A percentile compares a stretch with the other conserved stretches of the same genome.
phyloP scores from a whole-genome alignment of 2,113 vertebrate genomes.

The Pseudopodoces humilis region DNA sequence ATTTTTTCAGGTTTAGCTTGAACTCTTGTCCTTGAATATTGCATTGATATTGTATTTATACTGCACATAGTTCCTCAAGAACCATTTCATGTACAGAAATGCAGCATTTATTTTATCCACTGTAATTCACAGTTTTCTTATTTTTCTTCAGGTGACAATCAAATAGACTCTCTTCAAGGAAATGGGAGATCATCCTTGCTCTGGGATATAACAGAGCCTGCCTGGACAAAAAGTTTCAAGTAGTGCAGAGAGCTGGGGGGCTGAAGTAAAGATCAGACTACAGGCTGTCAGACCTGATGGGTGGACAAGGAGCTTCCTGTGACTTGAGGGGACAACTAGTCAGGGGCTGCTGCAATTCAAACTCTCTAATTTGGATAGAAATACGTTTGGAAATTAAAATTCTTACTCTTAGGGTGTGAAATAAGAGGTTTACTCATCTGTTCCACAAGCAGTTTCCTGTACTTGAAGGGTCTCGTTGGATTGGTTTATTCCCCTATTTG shows the following conservation, averaged over 20 bases:
- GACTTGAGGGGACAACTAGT: background rate
- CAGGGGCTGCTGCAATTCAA: background rate
- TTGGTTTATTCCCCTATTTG: background rate
- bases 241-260: background rate
- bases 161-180: background rate
- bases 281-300: background rate
- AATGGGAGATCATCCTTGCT: background rate
- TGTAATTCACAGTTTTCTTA: background rate
- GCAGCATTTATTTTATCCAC: background rate
- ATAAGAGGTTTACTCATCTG: background rate
- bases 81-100: background rate
- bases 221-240: background rate
- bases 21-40: background rate
- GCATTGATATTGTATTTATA: background rate
- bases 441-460: background rate
- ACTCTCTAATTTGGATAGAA: background rate
- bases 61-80: background rate
- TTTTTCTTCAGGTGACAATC: background rate
- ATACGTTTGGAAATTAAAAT: background rate
- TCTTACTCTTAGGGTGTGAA: background rate
- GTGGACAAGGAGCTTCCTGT: background rate
- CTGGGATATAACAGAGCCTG: background rate
- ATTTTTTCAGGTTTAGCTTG: background rate
- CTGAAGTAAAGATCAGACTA: background rate
- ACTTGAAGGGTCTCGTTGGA: background rate